Percentiles rank a stretch among this genome's conserved stretches.
Evolutionary conservation across 2,888 invertebrate genomes (phyloP).

Genomic region (Deroplatys truncata): DNA sequence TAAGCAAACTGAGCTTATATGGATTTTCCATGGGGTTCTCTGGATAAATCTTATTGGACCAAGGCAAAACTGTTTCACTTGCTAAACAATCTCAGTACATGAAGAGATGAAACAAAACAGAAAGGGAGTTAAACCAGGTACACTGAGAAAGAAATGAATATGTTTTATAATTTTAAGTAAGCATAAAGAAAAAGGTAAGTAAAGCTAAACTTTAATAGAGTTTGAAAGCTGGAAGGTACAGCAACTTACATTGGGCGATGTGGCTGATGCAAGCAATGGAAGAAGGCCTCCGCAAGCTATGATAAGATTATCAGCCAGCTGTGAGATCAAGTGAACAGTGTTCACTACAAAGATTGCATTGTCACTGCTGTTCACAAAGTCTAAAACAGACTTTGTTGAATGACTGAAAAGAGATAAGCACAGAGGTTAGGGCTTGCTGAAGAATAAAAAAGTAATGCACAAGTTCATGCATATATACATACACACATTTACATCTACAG

Average conservation of each 20-base stretch:
- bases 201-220: neutral
- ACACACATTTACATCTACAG: neutral
- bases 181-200: neutral
- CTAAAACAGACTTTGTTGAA: conserved; percentile 93
- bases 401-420: conserved; percentile 61
- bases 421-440: neutral
- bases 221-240: neutral
- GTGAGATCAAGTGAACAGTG: conserved; percentile 97
- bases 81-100: too few relatives aligned
- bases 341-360: conserved; percentile 99
- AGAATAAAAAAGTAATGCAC: neutral
- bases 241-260: conserved; percentile 89
- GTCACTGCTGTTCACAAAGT: conserved; percentile 97
- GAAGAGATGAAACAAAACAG: too few relatives aligned
- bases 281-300: conserved; percentile 97
- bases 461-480: neutral
- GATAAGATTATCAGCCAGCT: conserved; percentile 96
- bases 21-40: too few relatives aligned
- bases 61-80: too few relatives aligned
- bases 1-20: too few relatives aligned
- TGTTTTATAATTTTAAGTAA: too few relatives aligned
- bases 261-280: conserved; percentile 94
- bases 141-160: too few relatives aligned
- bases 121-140: too few relatives aligned
- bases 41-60: too few relatives aligned